A percentile compares a stretch with the other conserved stretches of the same genome.
phyloP scores from a whole-genome alignment of 1,140 invertebrate species.

The Gonioctena quinquepunctata region DNA sequence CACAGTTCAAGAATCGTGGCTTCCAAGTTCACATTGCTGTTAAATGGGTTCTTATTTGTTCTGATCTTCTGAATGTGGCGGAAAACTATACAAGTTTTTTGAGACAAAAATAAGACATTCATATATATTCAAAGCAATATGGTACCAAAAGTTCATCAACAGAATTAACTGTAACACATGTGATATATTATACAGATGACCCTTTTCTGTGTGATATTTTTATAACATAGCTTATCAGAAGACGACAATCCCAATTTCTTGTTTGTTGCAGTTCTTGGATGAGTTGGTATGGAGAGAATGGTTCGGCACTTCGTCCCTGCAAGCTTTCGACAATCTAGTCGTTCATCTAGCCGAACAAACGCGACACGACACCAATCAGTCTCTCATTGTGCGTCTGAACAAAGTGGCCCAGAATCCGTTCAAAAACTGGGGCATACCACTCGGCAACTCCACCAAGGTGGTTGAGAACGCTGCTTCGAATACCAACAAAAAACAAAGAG shows the following conservation, averaged over 20 bases:
- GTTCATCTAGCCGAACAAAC: conserved; percentile 79
- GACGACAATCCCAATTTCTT: too few relatives aligned
- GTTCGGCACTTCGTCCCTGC: conserved; percentile 73
- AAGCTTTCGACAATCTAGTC: conserved; percentile 81
- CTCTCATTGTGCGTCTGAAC: conserved; percentile 55
- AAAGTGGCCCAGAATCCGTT: conserved; percentile 78
- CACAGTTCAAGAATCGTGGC: too few relatives aligned
- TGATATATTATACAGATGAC: too few relatives aligned
- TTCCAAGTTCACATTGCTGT: too few relatives aligned
- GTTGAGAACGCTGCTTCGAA: background rate
- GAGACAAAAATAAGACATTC: background rate
- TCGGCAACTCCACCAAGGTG: background rate
- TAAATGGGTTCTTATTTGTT: too few relatives aligned
- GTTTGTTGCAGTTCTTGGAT: conserved; percentile 73
- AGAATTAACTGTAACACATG: background rate
- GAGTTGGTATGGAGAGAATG: conserved; percentile 73
- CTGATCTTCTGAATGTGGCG: too few relatives aligned
- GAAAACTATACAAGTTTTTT: background rate
- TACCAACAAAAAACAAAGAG: background rate
- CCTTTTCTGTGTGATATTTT: too few relatives aligned
- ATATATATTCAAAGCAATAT: background rate
- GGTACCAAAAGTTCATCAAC: too few relatives aligned
- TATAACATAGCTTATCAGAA: background rate
- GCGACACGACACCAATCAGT: conserved; percentile 61
- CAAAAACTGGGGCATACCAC: conserved; percentile 68